These are phyloP conservation scores for Ctenopoma kingsleyae DNA, from an alignment of 2,797 vertebrate species.

Conservation along the genomic window DNA sequence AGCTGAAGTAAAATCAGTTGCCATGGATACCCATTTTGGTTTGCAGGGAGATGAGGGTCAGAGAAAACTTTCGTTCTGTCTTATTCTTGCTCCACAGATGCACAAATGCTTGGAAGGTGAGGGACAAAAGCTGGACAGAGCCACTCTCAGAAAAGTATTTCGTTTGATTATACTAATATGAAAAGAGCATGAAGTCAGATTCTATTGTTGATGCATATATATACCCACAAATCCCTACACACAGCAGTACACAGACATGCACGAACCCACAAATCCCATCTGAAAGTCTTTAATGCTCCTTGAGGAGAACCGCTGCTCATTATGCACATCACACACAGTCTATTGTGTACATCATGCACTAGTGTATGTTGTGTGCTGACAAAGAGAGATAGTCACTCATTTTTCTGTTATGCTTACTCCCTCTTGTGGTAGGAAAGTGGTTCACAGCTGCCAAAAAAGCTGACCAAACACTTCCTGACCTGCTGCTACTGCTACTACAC, in stretches of 20 bases:
- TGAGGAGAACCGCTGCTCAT: neutral
- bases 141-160: too few relatives aligned
- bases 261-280: neutral
- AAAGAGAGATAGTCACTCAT: too few relatives aligned
- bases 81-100: neutral
- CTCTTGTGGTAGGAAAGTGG: slow-evolving; percentile 55
- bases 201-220: neutral
- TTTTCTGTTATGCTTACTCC: slow-evolving; percentile 39
- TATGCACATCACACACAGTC: neutral
- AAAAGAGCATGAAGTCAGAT: neutral
- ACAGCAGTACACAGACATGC: neutral
- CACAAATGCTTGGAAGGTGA: neutral
- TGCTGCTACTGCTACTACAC: neutral
- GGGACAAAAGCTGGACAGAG: neutral
- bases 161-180: fast-evolving
- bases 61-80: neutral
- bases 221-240: neutral
- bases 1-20: slow-evolving; percentile 53
- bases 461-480: neutral
- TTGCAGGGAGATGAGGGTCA: slow-evolving; percentile 12
- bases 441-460: neutral
- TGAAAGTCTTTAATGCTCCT: too few relatives aligned
- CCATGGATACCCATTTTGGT: slow-evolving; percentile 64
- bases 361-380: neutral
- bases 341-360: neutral